A percentile compares a stretch with the other conserved stretches of the same genome.
Evolutionary conservation across 2,888 invertebrate genomes (phyloP).

Genomic region (Hirudinaria manillensis): DNA sequence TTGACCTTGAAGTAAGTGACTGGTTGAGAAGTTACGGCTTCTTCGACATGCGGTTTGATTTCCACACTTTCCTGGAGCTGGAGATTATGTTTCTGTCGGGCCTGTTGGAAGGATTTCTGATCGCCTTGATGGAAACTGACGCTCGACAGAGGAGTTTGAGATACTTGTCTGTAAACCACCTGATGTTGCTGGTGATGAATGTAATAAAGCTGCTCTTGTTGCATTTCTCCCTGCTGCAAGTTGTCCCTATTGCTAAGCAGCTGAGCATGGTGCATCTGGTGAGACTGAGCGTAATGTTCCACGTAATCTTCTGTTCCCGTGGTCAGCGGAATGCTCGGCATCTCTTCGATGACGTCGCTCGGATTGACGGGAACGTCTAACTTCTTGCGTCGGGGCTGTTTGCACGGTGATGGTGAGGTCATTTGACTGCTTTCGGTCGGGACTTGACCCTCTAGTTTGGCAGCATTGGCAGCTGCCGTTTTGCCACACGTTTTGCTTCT

Average conservation of each 20-base stretch:
- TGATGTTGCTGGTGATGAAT: constrained; percentile 1
- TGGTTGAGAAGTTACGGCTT: neutral
- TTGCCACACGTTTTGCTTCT: constrained; percentile 42
- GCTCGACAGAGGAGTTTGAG: neutral
- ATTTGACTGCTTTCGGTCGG: neutral
- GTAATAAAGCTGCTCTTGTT: constrained; percentile 15
- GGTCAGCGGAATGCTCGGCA: neutral
- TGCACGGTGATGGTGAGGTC: constrained; percentile 28
- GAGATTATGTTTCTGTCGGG: neutral
- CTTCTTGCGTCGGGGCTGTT: constrained; percentile 13
- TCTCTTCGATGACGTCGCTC: constrained; percentile 23
- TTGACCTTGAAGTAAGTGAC: neutral
- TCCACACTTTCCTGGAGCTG: neutral
- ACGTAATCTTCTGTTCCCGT: neutral
- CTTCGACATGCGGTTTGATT: neutral
- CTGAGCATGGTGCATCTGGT: neutral
- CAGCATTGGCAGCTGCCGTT: constrained; percentile 8
- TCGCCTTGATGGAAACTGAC: neutral
- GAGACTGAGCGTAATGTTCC: neutral
- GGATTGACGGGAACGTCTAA: neutral
- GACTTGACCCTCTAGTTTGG: constrained; percentile 6
- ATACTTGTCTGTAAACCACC: neutral
- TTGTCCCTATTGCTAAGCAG: too few relatives aligned
- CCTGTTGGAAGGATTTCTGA: neutral
- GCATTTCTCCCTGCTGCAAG: neutral